Percentiles rank a stretch among this genome's conserved stretches.
Evolutionary conservation across 2,888 invertebrate species (phyloP).

Genomic region (Pemphredon lugubris): DNA sequence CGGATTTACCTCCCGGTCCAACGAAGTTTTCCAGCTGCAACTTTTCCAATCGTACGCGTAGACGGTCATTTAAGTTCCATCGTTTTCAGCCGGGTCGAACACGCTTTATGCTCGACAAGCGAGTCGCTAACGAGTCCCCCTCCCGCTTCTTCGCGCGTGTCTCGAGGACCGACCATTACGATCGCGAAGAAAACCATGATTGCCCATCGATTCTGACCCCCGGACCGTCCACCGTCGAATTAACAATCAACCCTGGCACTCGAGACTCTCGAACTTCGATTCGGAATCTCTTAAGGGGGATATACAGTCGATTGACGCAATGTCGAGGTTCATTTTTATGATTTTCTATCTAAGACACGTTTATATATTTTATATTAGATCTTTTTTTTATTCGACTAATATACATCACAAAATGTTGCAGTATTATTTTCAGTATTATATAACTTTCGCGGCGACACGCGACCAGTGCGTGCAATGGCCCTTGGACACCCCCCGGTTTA

Average conservation of each 20-base stretch:
- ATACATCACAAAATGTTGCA: too few relatives aligned
- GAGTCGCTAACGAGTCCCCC: slow-evolving; percentile 31
- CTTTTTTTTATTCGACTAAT: too few relatives aligned
- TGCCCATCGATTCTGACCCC: not conserved
- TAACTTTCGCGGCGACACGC: too few relatives aligned
- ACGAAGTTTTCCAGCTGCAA: slow-evolving; percentile 17
- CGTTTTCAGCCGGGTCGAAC: not conserved
- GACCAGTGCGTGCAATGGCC: too few relatives aligned
- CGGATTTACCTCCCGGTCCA: slow-evolving; percentile 12
- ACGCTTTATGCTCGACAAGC: slow-evolving; percentile 19
- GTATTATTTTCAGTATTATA: too few relatives aligned
- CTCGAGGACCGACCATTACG: not conserved
- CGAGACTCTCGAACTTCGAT: too few relatives aligned
- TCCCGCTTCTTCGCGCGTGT: slow-evolving; percentile 7
- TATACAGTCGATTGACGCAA: too few relatives aligned
- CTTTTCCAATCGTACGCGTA: slow-evolving; percentile 18
- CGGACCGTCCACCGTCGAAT: not conserved
- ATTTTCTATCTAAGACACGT: too few relatives aligned
- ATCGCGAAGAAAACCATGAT: not conserved
- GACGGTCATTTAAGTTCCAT: slow-evolving; percentile 13
- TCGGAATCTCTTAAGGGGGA: too few relatives aligned
- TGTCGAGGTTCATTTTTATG: too few relatives aligned
- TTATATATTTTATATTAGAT: too few relatives aligned
- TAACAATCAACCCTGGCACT: not conserved
- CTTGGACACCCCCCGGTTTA: too few relatives aligned